Conservation (phyloP, 2,888 invertebrate species). For the Cerceris rybyensis region DNA sequence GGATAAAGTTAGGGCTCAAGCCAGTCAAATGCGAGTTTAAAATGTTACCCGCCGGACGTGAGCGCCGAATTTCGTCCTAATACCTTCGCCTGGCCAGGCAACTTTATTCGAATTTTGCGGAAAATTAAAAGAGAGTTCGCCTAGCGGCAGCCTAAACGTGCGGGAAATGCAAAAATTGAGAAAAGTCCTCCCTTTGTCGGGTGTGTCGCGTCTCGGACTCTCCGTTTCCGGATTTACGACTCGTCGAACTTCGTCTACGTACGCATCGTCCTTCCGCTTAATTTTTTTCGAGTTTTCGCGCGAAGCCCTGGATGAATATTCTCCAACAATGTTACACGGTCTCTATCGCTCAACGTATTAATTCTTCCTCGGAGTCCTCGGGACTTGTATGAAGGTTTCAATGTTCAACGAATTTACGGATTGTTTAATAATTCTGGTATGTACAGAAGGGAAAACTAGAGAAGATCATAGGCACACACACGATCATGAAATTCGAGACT, state of each 20-base stretch:
- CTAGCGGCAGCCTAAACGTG: constrained; percentile 55
- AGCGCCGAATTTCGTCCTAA: constrained; percentile 65
- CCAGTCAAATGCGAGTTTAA: constrained; percentile 81
- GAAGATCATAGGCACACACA: too few relatives aligned
- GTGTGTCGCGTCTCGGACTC: constrained; percentile 37
- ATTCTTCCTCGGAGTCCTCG: constrained; percentile 17
- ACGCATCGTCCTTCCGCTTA: not conserved
- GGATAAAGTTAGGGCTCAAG: constrained; percentile 79
- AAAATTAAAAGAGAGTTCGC: constrained; percentile 77
- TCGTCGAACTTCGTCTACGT: constrained; percentile 49
- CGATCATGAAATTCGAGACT: too few relatives aligned
- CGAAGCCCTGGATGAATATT: not conserved
- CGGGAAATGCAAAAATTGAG: constrained; percentile 60
- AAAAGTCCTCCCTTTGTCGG: constrained; percentile 54
- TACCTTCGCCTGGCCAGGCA: constrained; percentile 73
- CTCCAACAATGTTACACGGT: constrained; percentile 6
- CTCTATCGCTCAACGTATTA: constrained; percentile 7
- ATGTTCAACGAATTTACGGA: too few relatives aligned
- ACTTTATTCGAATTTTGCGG: constrained; percentile 78
- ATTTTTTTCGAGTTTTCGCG: constrained; percentile 1
- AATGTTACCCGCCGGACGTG: constrained; percentile 74
- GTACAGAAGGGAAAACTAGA: too few relatives aligned
- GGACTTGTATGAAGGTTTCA: too few relatives aligned
- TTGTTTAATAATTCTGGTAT: too few relatives aligned
- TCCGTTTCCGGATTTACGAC: constrained; percentile 58